Evolutionary conservation across 2,113 vertebrate species (phyloP).

Genomic region (Limnothrissa miodon): DNA sequence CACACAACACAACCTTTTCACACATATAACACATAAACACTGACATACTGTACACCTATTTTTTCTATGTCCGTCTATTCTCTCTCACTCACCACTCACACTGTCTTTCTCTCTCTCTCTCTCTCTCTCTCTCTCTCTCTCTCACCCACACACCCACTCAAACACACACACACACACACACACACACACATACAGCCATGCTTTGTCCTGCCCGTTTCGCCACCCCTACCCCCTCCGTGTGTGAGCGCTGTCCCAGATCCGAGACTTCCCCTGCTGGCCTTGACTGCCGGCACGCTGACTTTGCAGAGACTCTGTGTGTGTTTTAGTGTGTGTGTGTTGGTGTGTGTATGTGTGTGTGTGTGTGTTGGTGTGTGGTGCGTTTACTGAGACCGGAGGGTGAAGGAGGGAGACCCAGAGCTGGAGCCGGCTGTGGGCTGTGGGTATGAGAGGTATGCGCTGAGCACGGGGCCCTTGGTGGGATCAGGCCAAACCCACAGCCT

Average conservation of each 20-base stretch:
- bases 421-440: constrained; percentile 19
- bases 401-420: background rate
- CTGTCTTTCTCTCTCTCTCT: too few relatives aligned
- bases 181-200: background rate
- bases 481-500: constrained; percentile 23
- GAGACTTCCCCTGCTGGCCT: constrained; percentile 14
- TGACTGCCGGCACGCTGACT: background rate
- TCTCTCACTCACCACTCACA: too few relatives aligned
- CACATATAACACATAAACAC: too few relatives aligned
- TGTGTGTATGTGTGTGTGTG: background rate
- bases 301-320: background rate
- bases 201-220: background rate
- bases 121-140: too few relatives aligned
- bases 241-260: background rate
- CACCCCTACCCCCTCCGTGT: too few relatives aligned
- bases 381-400: background rate
- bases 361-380: background rate
- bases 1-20: too few relatives aligned
- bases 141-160: background rate
- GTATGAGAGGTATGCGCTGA: constrained; percentile 31
- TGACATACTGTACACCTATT: too few relatives aligned
- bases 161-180: constrained; percentile 3
- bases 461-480: background rate
- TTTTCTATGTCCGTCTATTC: too few relatives aligned
- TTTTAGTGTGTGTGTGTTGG: background rate